Base-by-base conservation (phyloP, 2,888 invertebrate species). In the Synanthedon tipuliformis region DNA sequence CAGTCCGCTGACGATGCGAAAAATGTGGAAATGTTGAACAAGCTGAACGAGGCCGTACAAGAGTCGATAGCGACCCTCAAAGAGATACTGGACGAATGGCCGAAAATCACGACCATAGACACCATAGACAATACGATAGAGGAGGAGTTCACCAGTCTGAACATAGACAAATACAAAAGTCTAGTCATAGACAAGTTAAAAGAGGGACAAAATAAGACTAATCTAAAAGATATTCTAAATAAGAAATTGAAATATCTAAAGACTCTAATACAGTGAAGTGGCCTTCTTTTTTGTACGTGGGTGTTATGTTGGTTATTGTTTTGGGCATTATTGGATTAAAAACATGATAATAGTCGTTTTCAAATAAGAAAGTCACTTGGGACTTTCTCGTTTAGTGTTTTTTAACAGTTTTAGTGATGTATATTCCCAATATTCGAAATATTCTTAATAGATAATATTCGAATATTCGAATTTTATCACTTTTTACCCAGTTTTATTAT, bases 231-330 rank as follows among this genome's bases (percentile, higher is more conserved):
- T 60, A 79, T 89, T 59, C 71, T 91, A 54, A 88, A 86, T 62
- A 84, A 78, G 61, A 91, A 90, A 78, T 66, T 81, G 5, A 90
- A 89, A 70, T 87, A 89, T 62, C 70, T 89, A 55, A 85, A 83
- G 63, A 79, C 71, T 66, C 67, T 78, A 57, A 61, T 81, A 58
- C 75, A 78, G 67, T 84, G 73, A 49, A 11, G 23, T 18, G 49
- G 49, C 49, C 49, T 49, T 49, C 23, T 18, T 15, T 49, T 49
- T 49, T 13, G 5, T 23, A 13, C 7, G 45, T 45, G 45, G 45
- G 45, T 45, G 3, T 12, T 45, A 13, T 45, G 45, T 34, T 34
- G 34, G 0, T 34, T 34, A 34, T 34, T 34, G 34, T 34, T 34
- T 34, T 10, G 34, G 34, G 10, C 8, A 34, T 23, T 23, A 23